Conservation (phyloP, 2,797 vertebrate species). For the Enteromius radiatus region DNA sequence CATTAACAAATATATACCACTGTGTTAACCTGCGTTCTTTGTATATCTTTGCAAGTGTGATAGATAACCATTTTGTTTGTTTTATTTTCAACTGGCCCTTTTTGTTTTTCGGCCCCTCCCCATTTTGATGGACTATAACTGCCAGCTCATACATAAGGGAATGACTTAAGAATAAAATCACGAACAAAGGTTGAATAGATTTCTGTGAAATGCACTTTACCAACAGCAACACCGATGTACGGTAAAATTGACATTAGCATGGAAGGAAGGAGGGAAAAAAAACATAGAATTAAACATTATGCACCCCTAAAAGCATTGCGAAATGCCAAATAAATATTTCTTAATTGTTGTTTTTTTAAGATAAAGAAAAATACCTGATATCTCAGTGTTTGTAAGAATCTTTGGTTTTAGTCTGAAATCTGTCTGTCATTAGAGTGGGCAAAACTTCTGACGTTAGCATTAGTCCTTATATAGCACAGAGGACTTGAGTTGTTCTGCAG, state of each 20-base stretch:
- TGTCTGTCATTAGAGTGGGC: neutral
- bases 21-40: slow-evolving; percentile 64
- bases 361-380: neutral
- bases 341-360: neutral
- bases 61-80: neutral
- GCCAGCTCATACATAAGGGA: neutral
- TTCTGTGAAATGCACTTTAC: slow-evolving; percentile 40
- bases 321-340: neutral
- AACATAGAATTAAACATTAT: neutral
- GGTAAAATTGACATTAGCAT: slow-evolving; percentile 14
- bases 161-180: neutral
- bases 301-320: neutral
- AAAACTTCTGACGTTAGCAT: too few species aligned
- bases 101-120: neutral
- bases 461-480: too few species aligned
- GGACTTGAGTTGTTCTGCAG: slow-evolving; percentile 7
- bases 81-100: neutral
- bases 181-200: slow-evolving; percentile 9
- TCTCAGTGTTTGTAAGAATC: neutral
- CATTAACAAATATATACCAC: slow-evolving; percentile 76
- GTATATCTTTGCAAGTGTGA: slow-evolving; percentile 40
- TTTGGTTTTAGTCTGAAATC: neutral
- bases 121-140: neutral
- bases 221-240: slow-evolving; percentile 4
- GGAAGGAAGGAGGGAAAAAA: neutral